Percentiles rank a stretch among this genome's conserved stretches.
Conservation (phyloP, 2,113 vertebrate species). For the Chloroceryle aenea region DNA sequence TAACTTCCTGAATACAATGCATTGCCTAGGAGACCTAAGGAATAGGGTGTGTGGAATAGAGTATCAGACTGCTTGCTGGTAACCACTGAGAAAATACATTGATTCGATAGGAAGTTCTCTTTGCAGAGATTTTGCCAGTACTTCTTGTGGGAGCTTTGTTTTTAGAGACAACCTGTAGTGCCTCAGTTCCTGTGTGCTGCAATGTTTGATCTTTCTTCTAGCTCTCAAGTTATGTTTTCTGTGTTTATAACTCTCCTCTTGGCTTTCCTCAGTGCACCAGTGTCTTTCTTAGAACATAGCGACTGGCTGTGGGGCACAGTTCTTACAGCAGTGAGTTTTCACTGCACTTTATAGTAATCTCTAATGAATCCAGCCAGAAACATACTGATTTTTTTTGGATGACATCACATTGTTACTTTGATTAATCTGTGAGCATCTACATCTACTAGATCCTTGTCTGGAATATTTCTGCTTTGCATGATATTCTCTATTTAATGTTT, state of each 20-base stretch:
- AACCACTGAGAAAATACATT: background rate
- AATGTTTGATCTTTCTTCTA: background rate
- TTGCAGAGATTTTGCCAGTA: background rate
- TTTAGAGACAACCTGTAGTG: background rate
- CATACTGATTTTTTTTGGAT: background rate
- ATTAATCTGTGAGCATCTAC: background rate
- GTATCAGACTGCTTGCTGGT: background rate
- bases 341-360: background rate
- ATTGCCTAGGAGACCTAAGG: background rate
- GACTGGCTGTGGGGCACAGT: background rate
- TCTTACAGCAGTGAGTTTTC: background rate
- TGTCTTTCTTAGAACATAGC: background rate
- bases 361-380: background rate
- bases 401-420: background rate
- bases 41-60: background rate
- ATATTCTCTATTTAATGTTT: background rate
- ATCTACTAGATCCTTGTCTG: background rate
- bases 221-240: background rate
- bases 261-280: background rate
- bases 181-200: background rate
- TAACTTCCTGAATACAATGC: background rate
- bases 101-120: background rate
- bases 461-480: background rate
- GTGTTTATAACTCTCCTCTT: background rate
- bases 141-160: accelerated